Percentiles rank a stretch among this genome's conserved stretches.
Evolutionary conservation across 2,888 invertebrate species (phyloP).

Genomic region (Cyaniris semiargus): DNA sequence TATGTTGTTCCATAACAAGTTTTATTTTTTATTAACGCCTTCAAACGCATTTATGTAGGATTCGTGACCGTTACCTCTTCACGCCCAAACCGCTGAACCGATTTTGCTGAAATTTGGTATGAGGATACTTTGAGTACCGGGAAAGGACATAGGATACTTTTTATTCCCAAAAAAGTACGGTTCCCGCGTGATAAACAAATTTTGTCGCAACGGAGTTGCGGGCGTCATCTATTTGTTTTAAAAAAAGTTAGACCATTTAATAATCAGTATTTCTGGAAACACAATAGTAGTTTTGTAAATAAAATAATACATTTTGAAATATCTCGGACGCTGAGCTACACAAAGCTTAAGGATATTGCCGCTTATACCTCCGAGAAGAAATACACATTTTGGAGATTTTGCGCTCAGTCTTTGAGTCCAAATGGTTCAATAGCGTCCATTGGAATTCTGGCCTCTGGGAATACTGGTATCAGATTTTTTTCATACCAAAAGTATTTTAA

Average conservation of each 20-base stretch:
- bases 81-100: no score
- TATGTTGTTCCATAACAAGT: slow-evolving; percentile 1
- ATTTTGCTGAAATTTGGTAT: no score
- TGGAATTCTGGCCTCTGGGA: slow-evolving; percentile 12
- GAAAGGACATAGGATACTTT: no score
- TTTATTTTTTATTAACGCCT: not conserved
- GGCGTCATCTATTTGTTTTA: not conserved
- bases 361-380: slow-evolving; percentile 45
- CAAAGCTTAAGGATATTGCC: slow-evolving; percentile 68
- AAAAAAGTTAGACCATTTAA: not conserved
- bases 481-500: no score
- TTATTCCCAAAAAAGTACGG: no score
- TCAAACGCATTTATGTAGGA: not conserved
- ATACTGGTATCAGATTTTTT: not conserved
- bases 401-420: slow-evolving; percentile 58
- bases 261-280: not conserved
- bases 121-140: no score
- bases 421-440: slow-evolving; percentile 55
- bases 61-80: no score
- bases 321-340: slow-evolving; percentile 62
- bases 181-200: no score
- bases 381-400: slow-evolving; percentile 75
- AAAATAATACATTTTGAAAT: slow-evolving; percentile 52
- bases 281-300: not conserved
- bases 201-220: no score